phyloP scores from a whole-genome alignment of 2,797 vertebrate genomes.

The Phrynocephalus vlangalii region DNA sequence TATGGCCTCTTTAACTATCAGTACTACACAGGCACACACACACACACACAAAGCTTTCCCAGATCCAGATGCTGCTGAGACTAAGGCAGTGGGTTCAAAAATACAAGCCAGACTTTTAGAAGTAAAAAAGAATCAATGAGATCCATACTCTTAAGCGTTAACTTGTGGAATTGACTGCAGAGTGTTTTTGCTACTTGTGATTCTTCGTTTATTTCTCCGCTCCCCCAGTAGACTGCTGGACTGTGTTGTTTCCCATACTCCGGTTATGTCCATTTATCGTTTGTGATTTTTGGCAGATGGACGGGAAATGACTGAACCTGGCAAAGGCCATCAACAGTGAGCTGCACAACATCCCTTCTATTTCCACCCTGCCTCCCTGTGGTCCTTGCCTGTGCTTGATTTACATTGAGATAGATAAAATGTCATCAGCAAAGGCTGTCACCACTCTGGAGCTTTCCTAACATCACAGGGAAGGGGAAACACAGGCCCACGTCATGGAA shows the following conservation, averaged over 20 bases:
- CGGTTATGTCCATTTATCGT: slow-evolving; percentile 80
- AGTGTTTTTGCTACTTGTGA: slow-evolving; percentile 50
- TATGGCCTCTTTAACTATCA: background rate
- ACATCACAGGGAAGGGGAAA: slow-evolving; percentile 57
- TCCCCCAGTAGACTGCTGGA: slow-evolving; percentile 75
- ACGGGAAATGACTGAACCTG: slow-evolving; percentile 89
- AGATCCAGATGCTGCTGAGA: background rate
- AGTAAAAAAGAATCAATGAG: slow-evolving; percentile 43
- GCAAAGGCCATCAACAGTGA: slow-evolving; percentile 71
- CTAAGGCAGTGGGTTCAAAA: slow-evolving; percentile 8
- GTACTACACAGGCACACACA: no score
- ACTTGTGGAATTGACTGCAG: slow-evolving; percentile 25
- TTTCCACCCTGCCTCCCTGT: slow-evolving; percentile 67
- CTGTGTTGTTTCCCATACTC: slow-evolving; percentile 87
- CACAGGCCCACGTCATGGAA: slow-evolving; percentile 69
- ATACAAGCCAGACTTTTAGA: background rate
- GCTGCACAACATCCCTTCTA: slow-evolving; percentile 76
- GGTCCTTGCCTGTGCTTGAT: slow-evolving; percentile 65
- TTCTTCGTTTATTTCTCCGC: slow-evolving; percentile 73
- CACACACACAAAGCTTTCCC: background rate
- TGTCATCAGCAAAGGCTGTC: slow-evolving; percentile 68
- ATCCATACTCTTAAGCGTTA: slow-evolving; percentile 24
- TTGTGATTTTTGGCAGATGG: slow-evolving; percentile 90
- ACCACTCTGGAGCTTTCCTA: slow-evolving; percentile 56
- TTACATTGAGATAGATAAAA: slow-evolving; percentile 76